Evolutionary conservation across 1,140 invertebrate species (phyloP), one percentile per base, ranked within the genome.

Genomic region (Drosophila eugracilis): DNA sequence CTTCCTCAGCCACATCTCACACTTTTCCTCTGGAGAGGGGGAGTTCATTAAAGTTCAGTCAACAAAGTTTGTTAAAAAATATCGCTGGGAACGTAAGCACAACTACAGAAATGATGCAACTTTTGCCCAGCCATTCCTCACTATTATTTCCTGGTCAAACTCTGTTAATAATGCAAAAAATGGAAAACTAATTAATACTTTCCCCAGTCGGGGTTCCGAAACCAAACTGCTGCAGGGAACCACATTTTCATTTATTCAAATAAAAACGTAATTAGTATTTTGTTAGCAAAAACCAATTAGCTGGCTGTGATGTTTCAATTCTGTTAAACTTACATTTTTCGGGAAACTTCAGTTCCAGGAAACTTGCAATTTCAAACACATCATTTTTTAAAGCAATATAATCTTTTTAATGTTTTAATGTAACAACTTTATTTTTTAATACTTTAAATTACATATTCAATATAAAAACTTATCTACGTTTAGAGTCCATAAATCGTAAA

Each of bases 141-240:
- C 15, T 9, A 21, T 1, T 30, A 37, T 36, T 47, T 58, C 15
- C 57, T 37, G 37, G 37, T 24, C 44, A 63, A 55, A 50, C 30
- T 57, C 17, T 14, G n/a, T 73, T 74, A 80, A 74, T 80, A 77
- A 69, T 39, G 52, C 39, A 32, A 5, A 32, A 57, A 78, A 52
- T 66, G 45, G 21, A 53, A 80, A 75, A 48, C 65, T 78, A 78
- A 83, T 83, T 70, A 71, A 62, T 65, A 78, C 71, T 83, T 78
- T 28, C 39, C 58, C 34, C 50, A 47, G 21, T 52, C 10, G 19
- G 14, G 15, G 6, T 12, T 28, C 22, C 22, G 55, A 19, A 42
- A 17, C 32, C n/a, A n/a, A 37, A 32, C 5, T 3, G 26, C 6
- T 26, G 5, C 12, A 21, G 15, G 17, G n/a, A 10, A 12, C 42